These are phyloP conservation scores for Plectrocnemia conspersa DNA, from an alignment of 1,140 invertebrate genomes.

Conservation along the genomic window DNA sequence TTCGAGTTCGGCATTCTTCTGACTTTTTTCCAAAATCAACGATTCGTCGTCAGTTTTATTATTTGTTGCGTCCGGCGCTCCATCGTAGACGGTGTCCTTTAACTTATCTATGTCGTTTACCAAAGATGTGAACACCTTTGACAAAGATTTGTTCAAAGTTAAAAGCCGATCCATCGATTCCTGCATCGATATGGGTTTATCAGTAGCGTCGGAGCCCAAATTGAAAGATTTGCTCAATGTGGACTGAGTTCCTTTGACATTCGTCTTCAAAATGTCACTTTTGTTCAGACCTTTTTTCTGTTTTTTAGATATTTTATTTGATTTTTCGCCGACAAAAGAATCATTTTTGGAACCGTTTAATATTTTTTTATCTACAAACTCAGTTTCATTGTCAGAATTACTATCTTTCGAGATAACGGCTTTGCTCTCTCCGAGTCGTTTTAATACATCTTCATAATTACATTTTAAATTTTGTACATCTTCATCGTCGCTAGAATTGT, in stretches of 20 bases:
- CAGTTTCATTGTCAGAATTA: not conserved
- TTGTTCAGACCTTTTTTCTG: slow-evolving; percentile 4
- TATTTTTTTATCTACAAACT: not conserved
- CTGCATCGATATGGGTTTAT: not conserved
- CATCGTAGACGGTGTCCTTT: not conserved
- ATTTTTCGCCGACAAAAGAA: not conserved
- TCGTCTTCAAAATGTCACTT: too few species aligned
- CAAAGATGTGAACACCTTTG: not conserved
- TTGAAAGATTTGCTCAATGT: slow-evolving; percentile 1
- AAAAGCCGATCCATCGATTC: slow-evolving; percentile 7
- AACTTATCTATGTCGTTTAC: not conserved
- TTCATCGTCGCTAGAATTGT: not conserved
- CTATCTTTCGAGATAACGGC: not conserved
- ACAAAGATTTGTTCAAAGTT: not conserved
- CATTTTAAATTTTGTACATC: not conserved
- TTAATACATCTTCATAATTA: not conserved
- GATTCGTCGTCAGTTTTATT: not conserved
- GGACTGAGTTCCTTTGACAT: too few species aligned
- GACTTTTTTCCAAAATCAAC: not conserved
- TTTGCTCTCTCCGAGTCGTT: not conserved
- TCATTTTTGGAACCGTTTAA: not conserved
- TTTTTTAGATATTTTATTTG: not conserved
- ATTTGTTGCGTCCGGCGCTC: not conserved
- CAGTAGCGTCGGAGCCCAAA: too few species aligned
- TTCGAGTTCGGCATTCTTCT: not conserved